phyloP scores from a whole-genome alignment of 2,797 vertebrate species.

The Sparus aurata region DNA sequence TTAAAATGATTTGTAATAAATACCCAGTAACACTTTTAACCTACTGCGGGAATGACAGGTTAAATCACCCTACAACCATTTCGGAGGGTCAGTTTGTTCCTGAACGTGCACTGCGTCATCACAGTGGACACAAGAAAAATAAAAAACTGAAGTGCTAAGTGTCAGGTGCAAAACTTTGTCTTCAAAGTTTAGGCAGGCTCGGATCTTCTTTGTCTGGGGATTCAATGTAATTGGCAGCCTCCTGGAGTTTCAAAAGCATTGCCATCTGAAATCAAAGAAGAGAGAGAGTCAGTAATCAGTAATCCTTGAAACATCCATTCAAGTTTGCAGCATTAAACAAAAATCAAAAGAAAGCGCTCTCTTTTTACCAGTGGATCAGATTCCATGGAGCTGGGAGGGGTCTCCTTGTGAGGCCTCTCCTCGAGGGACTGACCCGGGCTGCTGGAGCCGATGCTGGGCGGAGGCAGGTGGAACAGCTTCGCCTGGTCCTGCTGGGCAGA shows the following conservation, averaged over 20 bases:
- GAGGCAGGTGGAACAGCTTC: constrained; percentile 96
- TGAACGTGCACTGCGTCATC: constrained; percentile 57
- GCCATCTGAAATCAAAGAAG: constrained; percentile 90
- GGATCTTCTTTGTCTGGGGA: constrained; percentile 96
- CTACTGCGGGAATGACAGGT: constrained; percentile 47
- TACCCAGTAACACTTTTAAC: constrained; percentile 31
- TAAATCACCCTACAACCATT: constrained; percentile 50
- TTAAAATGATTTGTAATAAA: constrained; percentile 46
- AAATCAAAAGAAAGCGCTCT: neutral
- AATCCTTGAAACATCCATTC: neutral
- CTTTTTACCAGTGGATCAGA: constrained; percentile 93
- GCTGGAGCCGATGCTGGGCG: constrained; percentile 90
- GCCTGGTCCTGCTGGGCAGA: constrained; percentile 98
- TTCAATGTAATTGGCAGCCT: constrained; percentile 98
- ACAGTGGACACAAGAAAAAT: constrained; percentile 42
- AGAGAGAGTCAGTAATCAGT: constrained; percentile 39
- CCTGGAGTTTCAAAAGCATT: constrained; percentile 99
- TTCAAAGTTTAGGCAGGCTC: constrained; percentile 87
- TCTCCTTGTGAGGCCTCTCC: constrained; percentile 93
- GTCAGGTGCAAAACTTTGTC: constrained; percentile 47
- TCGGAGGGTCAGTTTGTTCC: constrained; percentile 54
- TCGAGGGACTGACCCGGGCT: constrained; percentile 89
- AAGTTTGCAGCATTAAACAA: neutral
- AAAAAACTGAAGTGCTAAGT: constrained; percentile 49
- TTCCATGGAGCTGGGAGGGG: constrained; percentile 94